These are phyloP conservation scores for Procambarus clarkii DNA, from an alignment of 1,140 invertebrate genomes.

Conservation along the genomic window DNA sequence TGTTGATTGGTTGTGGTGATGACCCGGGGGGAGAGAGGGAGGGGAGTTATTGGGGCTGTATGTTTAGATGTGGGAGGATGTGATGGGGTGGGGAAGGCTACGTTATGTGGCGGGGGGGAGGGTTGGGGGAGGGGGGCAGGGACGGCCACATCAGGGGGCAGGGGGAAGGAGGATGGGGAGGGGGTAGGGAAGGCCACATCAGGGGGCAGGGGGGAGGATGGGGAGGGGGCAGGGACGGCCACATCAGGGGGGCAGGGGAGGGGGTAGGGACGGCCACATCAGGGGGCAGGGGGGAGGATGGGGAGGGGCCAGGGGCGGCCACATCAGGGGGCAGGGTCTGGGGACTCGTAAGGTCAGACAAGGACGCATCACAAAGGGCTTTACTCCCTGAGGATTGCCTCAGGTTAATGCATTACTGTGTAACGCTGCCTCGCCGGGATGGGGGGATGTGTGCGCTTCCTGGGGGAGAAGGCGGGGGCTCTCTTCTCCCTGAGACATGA, in stretches of 20 bases:
- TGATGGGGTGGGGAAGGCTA: too few species aligned
- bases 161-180: too few species aligned
- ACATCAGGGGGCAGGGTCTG: neutral
- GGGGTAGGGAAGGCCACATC: too few species aligned
- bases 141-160: too few species aligned
- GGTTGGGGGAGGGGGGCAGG: neutral
- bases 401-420: neutral
- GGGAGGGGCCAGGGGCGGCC: neutral
- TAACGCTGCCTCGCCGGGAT: neutral
- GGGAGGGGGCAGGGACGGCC: neutral
- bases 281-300: neutral
- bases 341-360: constrained; percentile 15
- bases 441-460: neutral
- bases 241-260: neutral
- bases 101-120: too few species aligned
- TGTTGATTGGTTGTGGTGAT: too few species aligned
- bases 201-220: too few species aligned
- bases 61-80: too few species aligned
- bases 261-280: too few species aligned
- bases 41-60: too few species aligned
- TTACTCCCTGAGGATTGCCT: neutral
- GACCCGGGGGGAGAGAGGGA: too few species aligned
- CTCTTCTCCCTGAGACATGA: too few species aligned
- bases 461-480: neutral
- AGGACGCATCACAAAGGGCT: constrained; percentile 26